Evolutionary conservation across 2,113 vertebrate genomes (phyloP).

Genomic region (human (Homo sapiens)): GRCh38 chr1:37006501-37007000

Average conservation of each 20-base stretch:
- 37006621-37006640: slow-evolving; percentile 33
- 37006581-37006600: not conserved
- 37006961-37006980: not conserved
- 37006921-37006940: not conserved
- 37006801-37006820: not conserved
- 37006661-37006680: accelerated
- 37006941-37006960: not conserved
- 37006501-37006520: slow-evolving; percentile 42
- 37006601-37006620: not conserved
- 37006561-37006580: not conserved
- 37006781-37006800: accelerated
- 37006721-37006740: not conserved
- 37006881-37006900: not conserved
- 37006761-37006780: accelerated
- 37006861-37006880: not conserved
- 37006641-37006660: not conserved
- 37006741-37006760: not conserved
- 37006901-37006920: accelerated
- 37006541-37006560: slow-evolving; percentile 19
- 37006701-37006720: accelerated
- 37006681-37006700: not conserved
- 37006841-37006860: not conserved
- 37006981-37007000: too few relatives aligned
- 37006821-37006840: accelerated
- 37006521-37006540: slow-evolving; percentile 67